A percentile compares a stretch with the other conserved stretches of the same genome.
Conservation (phyloP, 1,140 invertebrate genomes). For the Hycleus cichorii region DNA sequence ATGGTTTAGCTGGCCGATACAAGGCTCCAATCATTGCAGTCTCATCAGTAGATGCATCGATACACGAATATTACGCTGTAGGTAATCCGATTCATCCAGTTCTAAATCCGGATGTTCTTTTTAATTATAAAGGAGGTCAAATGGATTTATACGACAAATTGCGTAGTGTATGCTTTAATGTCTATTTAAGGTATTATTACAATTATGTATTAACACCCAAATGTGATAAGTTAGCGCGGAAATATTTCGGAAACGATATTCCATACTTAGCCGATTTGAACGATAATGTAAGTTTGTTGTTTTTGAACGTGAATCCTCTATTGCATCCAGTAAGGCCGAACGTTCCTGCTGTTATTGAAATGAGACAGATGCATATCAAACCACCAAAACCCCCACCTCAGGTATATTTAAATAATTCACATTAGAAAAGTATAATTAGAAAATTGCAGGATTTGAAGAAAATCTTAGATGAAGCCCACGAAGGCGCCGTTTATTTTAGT, state of each 20-base stretch:
- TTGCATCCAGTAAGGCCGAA: slow-evolving; percentile 42
- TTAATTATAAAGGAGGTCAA: slow-evolving; percentile 22
- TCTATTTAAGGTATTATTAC: slow-evolving; percentile 29
- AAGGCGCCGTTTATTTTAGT: slow-evolving; percentile 47
- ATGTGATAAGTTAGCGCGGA: slow-evolving; percentile 35
- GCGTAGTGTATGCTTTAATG: slow-evolving; percentile 12
- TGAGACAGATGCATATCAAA: slow-evolving; percentile 45
- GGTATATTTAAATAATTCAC: slow-evolving; percentile 11
- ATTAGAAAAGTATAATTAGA: not conserved
- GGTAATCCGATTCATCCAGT: slow-evolving; percentile 41
- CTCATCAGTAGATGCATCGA: slow-evolving; percentile 8
- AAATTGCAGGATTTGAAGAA: slow-evolving; percentile 32
- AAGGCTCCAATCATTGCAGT: slow-evolving; percentile 31
- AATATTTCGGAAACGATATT: slow-evolving; percentile 40
- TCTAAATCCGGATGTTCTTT: slow-evolving; percentile 39
- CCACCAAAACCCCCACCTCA: slow-evolving; percentile 37
- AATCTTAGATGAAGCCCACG: slow-evolving; percentile 33
- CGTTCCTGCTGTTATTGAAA: slow-evolving; percentile 42
- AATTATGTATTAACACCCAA: slow-evolving; percentile 17
- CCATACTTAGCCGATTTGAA: slow-evolving; percentile 43
- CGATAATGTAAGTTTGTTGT: slow-evolving; percentile 45
- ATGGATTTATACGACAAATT: slow-evolving; percentile 41
- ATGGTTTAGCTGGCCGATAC: slow-evolving; percentile 21
- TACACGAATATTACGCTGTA: slow-evolving; percentile 19
- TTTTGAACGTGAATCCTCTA: slow-evolving; percentile 45